These are phyloP conservation scores for Bucorvus abyssinicus DNA, from an alignment of 2,797 vertebrate species.

Conservation along the genomic window DNA sequence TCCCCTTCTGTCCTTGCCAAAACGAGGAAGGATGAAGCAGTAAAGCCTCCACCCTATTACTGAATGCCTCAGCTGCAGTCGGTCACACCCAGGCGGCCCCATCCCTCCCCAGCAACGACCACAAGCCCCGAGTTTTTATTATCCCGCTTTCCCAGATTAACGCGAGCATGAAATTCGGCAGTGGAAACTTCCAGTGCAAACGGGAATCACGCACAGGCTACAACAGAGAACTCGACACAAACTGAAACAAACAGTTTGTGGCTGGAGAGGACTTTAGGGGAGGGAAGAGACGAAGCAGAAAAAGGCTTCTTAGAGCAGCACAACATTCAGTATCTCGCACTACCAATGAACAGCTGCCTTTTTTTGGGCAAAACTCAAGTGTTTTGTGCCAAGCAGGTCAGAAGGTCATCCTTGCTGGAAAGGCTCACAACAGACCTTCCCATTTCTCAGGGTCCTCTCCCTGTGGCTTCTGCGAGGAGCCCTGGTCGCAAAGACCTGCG, in stretches of 20 bases:
- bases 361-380: background rate
- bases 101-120: fast-evolving
- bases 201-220: background rate
- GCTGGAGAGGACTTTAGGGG: background rate
- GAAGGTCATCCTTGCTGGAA: background rate
- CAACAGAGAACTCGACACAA: background rate
- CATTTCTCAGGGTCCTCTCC: background rate
- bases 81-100: background rate
- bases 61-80: background rate
- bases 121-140: background rate
- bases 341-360: background rate
- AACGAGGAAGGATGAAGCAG: background rate
- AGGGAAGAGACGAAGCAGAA: background rate
- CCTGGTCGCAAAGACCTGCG: background rate
- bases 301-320: background rate
- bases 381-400: background rate
- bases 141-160: background rate
- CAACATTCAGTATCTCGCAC: fast-evolving
- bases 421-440: background rate
- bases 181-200: background rate
- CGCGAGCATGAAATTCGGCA: background rate
- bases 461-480: background rate
- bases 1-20: background rate
- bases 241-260: fast-evolving
- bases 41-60: background rate